Evolutionary conservation across 2,888 invertebrate species (phyloP).

Genomic region (Ormia ochracea): DNA sequence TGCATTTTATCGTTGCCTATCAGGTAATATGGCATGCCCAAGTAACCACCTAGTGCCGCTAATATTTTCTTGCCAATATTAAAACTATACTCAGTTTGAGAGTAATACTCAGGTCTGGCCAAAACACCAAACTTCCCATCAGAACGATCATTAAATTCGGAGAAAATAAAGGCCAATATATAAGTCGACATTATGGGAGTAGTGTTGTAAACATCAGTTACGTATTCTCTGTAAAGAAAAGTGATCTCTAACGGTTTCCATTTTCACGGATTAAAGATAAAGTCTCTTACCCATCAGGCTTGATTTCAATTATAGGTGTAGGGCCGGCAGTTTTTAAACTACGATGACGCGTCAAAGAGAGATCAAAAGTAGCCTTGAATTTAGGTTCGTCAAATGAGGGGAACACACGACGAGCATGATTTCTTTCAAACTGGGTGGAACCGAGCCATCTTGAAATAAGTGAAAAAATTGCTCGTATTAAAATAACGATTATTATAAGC

Average conservation of each 20-base stretch:
- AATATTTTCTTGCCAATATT: conserved; percentile 80
- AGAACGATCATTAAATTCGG: conserved; percentile 77
- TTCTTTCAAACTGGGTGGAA: conserved; percentile 84
- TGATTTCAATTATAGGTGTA: conserved; percentile 62
- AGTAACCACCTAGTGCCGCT: conserved; percentile 79
- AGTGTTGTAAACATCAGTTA: conserved; percentile 68
- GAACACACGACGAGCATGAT: conserved; percentile 83
- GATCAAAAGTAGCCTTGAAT: conserved; percentile 82
- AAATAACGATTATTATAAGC: neutral
- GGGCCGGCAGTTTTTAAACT: conserved; percentile 71
- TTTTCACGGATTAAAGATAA: no score
- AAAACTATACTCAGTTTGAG: conserved; percentile 82
- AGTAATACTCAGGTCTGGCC: conserved; percentile 82
- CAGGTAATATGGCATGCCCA: conserved; percentile 79
- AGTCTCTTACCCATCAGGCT: conserved; percentile 66
- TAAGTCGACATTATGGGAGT: conserved; percentile 87
- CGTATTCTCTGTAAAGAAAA: conserved; percentile 62
- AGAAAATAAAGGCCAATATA: conserved; percentile 86
- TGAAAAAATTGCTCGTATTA: neutral
- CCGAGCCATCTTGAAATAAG: conserved; percentile 78
- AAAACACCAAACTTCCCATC: conserved; percentile 78
- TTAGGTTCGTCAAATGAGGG: conserved; percentile 89
- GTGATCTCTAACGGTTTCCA: neutral
- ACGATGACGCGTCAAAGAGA: conserved; percentile 74
- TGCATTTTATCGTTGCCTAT: conserved; percentile 84